These are phyloP conservation scores for Dicycla oo DNA, from an alignment of 2,888 invertebrate genomes.

Conservation along the genomic window DNA sequence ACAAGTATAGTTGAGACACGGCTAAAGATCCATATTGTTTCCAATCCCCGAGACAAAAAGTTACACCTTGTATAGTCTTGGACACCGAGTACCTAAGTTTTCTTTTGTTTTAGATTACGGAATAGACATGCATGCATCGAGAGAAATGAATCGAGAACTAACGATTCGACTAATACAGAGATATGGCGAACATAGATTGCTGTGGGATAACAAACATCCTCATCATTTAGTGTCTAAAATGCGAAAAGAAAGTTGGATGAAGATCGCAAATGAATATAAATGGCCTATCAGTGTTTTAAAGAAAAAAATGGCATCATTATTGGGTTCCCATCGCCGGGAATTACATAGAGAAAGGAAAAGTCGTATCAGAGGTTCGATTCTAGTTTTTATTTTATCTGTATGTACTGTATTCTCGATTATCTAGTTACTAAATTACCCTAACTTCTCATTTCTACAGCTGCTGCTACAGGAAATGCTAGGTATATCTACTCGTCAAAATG, in stretches of 20 bases:
- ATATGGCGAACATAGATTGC: conserved; percentile 13
- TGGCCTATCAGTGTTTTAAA: conserved; percentile 14
- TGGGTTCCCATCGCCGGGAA: conserved; percentile 18
- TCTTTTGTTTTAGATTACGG: neutral
- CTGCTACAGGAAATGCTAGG: conserved; percentile 8
- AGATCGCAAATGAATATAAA: conserved; percentile 15
- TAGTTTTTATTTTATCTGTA: conserved; percentile 4
- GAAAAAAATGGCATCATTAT: conserved; percentile 29
- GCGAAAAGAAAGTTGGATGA: conserved; percentile 21
- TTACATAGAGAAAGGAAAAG: conserved; percentile 11
- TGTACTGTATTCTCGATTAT: neutral
- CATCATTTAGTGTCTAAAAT: conserved; percentile 2
- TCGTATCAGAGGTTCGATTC: conserved; percentile 10
- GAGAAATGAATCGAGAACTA: conserved; percentile 14
- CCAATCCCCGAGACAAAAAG: neutral
- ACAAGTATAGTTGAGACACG: neutral
- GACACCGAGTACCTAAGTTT: neutral
- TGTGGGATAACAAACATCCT: conserved; percentile 20
- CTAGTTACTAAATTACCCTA: neutral
- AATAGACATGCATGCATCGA: neutral
- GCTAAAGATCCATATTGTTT: too few relatives aligned
- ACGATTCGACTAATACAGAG: conserved; percentile 19
- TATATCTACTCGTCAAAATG: conserved; percentile 11
- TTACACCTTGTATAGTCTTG: neutral
- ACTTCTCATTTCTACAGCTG: conserved; percentile 6